Evolutionary conservation across 2,797 vertebrate species (phyloP).

Genomic region (Rhynchotus rufescens): DNA sequence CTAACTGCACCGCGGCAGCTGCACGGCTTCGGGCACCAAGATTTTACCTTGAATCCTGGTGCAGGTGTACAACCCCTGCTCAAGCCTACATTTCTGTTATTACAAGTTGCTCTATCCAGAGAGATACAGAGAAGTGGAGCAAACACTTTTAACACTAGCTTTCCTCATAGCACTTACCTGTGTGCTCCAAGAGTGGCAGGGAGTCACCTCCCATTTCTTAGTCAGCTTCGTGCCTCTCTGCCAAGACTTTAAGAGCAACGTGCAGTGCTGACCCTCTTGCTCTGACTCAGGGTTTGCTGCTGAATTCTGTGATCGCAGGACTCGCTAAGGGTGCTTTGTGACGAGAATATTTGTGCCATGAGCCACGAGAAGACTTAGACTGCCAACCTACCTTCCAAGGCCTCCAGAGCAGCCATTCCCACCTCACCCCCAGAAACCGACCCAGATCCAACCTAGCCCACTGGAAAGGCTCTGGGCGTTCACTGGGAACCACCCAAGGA

Average conservation of each 20-base stretch:
- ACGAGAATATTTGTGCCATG: background rate
- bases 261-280: too few relatives aligned
- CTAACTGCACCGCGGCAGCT: accelerated
- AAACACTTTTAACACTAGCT: background rate
- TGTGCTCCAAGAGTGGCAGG: background rate
- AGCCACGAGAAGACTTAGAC: background rate
- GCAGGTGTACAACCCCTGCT: background rate
- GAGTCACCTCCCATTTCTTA: background rate
- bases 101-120: accelerated
- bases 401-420: background rate
- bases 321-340: background rate
- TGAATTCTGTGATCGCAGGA: background rate
- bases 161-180: background rate
- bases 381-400: background rate
- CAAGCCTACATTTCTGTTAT: background rate
- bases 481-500: background rate
- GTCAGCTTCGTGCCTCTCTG: background rate
- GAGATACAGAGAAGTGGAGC: background rate
- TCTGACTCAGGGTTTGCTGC: background rate
- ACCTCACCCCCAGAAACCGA: too few relatives aligned
- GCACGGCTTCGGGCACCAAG: background rate
- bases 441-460: background rate
- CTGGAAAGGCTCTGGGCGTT: background rate
- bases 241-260: background rate
- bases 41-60: background rate